Conservation (phyloP, 2,113 vertebrate species). For the Climacteris rufus region DNA sequence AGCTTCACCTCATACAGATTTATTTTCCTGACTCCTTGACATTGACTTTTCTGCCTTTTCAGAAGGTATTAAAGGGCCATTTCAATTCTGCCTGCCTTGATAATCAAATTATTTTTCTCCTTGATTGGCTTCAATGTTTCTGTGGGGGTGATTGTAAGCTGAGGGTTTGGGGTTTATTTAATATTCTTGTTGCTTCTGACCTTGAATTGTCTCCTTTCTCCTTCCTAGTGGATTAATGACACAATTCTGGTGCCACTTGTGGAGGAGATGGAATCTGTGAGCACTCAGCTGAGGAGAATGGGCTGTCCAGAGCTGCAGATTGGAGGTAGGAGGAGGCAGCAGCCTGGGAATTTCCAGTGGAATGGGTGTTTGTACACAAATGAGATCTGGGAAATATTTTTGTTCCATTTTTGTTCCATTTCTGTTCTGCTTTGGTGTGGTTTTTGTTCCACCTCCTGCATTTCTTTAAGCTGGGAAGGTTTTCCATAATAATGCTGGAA, state of each 20-base stretch:
- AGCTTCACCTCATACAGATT: not conserved
- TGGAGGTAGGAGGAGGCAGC: conserved; percentile 77
- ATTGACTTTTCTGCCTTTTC: not conserved
- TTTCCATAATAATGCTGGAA: not conserved
- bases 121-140: not conserved
- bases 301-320: conserved; percentile 94
- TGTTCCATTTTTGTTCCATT: not conserved
- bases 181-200: not conserved
- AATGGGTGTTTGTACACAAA: rapidly evolving
- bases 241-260: conserved; percentile 92
- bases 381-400: rapidly evolving
- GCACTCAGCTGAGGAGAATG: conserved; percentile 90
- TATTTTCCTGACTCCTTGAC: not conserved
- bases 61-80: not conserved
- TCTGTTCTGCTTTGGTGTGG: not conserved
- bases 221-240: conserved; percentile 91
- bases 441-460: not conserved
- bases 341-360: not conserved
- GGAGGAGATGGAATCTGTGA: conserved; percentile 90
- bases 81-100: not conserved
- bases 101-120: not conserved
- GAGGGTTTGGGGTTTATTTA: rapidly evolving
- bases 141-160: not conserved
- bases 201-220: not conserved
- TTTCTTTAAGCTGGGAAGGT: not conserved